These are phyloP conservation scores for Pinna nobilis DNA, from an alignment of 1,140 invertebrate genomes.

Conservation along the genomic window DNA sequence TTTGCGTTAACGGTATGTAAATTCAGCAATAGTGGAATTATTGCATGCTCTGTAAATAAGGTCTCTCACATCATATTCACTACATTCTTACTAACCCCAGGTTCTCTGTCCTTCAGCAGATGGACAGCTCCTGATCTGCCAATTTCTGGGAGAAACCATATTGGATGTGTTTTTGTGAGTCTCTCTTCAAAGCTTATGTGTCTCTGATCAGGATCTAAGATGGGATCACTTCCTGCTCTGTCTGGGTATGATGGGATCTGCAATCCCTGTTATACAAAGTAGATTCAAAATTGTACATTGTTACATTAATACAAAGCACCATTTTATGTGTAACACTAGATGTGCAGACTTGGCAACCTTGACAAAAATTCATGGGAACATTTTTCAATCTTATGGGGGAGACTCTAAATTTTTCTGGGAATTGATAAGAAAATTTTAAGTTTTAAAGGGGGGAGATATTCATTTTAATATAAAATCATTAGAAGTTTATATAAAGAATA, in stretches of 20 bases:
- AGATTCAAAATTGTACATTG: background rate
- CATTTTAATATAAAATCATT: no score
- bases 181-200: slow-evolving; percentile 87
- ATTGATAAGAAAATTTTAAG: no score
- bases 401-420: no score
- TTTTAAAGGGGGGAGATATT: no score
- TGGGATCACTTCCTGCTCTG: slow-evolving; percentile 46
- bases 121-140: slow-evolving; percentile 93
- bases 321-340: no score
- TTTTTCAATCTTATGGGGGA: no score
- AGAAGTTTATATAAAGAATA: no score
- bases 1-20: background rate
- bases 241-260: slow-evolving; percentile 43
- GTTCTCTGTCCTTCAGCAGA: slow-evolving; percentile 92
- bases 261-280: slow-evolving; percentile 47
- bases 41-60: background rate
- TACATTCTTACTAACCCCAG: slow-evolving; percentile 88
- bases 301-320: no score
- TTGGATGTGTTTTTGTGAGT: slow-evolving; percentile 91
- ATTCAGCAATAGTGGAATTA: background rate
- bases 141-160: slow-evolving; percentile 96
- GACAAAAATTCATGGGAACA: no score
- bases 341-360: no score
- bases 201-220: slow-evolving; percentile 50
- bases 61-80: background rate